Base-by-base conservation (phyloP, 2,888 invertebrate species). In the Cephus pygmeus region DNA sequence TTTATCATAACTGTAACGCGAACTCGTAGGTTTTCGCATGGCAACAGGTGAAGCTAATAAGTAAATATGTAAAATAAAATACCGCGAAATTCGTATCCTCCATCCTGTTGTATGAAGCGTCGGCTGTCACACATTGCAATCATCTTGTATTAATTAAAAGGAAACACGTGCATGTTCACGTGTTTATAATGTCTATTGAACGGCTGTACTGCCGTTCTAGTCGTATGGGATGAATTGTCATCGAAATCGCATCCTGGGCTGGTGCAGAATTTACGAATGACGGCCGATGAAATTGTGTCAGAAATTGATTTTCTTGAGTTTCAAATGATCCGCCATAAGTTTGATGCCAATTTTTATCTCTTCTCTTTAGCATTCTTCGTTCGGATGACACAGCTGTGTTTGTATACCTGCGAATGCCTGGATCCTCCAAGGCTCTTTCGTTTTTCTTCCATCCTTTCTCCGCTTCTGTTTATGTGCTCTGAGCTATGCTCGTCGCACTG, bases 121-220 rank as follows among this genome's bases (percentile, higher is more conserved):
- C 9, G 6, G 23, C 23, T 56, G 77, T 76, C 56, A 77, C 83
- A 83, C 80, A 76, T 83, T 81, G 76, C 82, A 82, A 85, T 83
- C 1, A 1, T 56, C 23, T 23, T 23, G 23, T 56, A 23, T 56
- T 2, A 23, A 56, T 56, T 56, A 23, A 56, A 9, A 56, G 9
- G 0, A 56, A 2, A 56, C 9, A 9, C 23, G 40, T 40, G 15
- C 15, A 23, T 9, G 23, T 56, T 4, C 56, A 0, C 56, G 56
- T 23, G 23, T 23, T 6, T 9, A 23, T 23, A 23, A 56, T 23
- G 56, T 56, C 56, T 6, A 2, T 56, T 2, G 9, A 56, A 56
- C 1, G 23, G 9, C 23, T 56, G 9, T 56, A 15, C 9, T 2
- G 6, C 9, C 2, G 9, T 23, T 56, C 23, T 23, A 9, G 56